These are phyloP conservation scores for Dynastes grantii DNA, from an alignment of 2,888 invertebrate species.

Conservation along the genomic window DNA sequence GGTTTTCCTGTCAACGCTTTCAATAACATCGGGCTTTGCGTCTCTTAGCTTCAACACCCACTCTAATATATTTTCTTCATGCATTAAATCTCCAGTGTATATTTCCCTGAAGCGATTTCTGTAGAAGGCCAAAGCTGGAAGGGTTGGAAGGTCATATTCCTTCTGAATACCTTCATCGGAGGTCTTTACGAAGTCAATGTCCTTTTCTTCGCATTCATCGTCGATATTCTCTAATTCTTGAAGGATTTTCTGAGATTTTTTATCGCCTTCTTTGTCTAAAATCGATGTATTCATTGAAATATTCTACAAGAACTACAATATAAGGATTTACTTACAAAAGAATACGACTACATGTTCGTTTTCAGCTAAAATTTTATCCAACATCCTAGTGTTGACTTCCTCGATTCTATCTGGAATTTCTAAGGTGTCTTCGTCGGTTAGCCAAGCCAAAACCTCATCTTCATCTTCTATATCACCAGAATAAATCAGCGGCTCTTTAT, in stretches of 20 bases:
- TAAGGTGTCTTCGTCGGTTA: conserved; percentile 91
- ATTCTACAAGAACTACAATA: not conserved
- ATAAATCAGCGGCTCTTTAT: conserved; percentile 90
- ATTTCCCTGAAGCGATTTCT: conserved; percentile 91
- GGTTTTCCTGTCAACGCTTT: conserved; percentile 92
- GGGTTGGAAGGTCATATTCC: conserved; percentile 86
- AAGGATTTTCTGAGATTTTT: conserved; percentile 90
- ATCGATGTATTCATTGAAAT: not conserved
- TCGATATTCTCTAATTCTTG: conserved; percentile 94
- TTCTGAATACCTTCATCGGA: conserved; percentile 90
- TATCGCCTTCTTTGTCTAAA: conserved; percentile 90
- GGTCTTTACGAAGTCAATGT: conserved; percentile 93
- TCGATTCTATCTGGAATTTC: conserved; percentile 95
- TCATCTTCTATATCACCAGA: conserved; percentile 90
- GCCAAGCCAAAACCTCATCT: conserved; percentile 92
- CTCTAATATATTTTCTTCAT: conserved; percentile 90
- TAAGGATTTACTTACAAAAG: conserved; percentile 82
- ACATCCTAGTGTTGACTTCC: conserved; percentile 91
- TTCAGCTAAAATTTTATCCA: conserved; percentile 90
- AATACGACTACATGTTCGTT: conserved; percentile 93
- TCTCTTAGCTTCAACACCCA: conserved; percentile 92
- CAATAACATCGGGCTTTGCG: conserved; percentile 90
- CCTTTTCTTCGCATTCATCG: conserved; percentile 92
- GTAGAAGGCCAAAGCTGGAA: conserved; percentile 91
- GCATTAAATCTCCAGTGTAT: conserved; percentile 91